Conservation (phyloP, 2,888 invertebrate species). For the Rhabditoides inermis region DNA sequence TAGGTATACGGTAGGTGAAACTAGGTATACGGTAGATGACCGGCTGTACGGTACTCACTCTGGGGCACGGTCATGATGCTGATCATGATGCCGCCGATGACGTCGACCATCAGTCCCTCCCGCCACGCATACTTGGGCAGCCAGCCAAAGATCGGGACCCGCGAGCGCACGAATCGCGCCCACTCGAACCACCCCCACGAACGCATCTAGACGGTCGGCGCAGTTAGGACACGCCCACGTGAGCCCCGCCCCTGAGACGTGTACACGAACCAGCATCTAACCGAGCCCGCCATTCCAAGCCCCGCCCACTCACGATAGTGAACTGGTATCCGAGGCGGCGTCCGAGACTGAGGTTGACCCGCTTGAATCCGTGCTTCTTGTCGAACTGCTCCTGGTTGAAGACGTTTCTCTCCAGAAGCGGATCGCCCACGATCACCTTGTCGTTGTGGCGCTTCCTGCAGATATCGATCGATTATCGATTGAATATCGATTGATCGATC, state of each 20-base stretch:
- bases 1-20: too few relatives aligned
- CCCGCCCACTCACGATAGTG: conserved; percentile 4
- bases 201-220: conserved; percentile 7
- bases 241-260: too few relatives aligned
- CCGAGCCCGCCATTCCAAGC: too few relatives aligned
- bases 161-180: conserved; percentile 15
- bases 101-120: conserved; percentile 20
- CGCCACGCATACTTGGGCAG: conserved; percentile 27
- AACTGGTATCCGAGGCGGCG: conserved; percentile 12
- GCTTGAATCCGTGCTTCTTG: conserved; percentile 16
- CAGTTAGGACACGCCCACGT: too few relatives aligned
- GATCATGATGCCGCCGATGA: conserved; percentile 35
- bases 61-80: conserved; percentile 40
- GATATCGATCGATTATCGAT: too few relatives aligned
- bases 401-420: too few relatives aligned
- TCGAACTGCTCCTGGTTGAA: conserved; percentile 20
- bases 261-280: neutral
- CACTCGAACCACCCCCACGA: conserved; percentile 27
- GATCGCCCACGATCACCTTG: too few relatives aligned
- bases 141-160: conserved; percentile 31
- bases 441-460: too few relatives aligned
- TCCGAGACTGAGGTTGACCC: conserved; percentile 15
- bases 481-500: too few relatives aligned
- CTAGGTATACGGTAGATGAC: too few relatives aligned
- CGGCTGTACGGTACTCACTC: too few relatives aligned